Conservation (phyloP, 2,888 invertebrate genomes). For the Eilema depressum region DNA sequence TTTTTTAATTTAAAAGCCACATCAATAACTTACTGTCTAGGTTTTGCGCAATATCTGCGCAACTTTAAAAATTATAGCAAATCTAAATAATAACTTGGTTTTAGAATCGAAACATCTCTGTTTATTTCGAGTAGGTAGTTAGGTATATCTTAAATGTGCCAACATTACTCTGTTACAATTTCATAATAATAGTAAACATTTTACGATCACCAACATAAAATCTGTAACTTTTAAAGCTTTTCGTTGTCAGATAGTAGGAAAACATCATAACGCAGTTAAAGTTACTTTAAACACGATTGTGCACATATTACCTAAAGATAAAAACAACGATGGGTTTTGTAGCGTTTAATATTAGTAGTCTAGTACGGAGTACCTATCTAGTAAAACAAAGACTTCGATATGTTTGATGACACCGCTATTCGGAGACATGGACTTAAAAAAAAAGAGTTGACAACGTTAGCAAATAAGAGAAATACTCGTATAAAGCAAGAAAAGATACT, state of each 20-base stretch:
- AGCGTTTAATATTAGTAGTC: not conserved
- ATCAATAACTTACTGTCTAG: not conserved
- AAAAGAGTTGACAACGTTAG: no score
- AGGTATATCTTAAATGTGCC: not conserved
- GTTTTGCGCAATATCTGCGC: not conserved
- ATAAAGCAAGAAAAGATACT: not conserved
- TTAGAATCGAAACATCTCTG: not conserved
- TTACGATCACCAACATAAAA: constrained; percentile 5
- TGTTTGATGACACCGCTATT: no score
- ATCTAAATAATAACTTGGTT: not conserved
- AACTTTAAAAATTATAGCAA: not conserved
- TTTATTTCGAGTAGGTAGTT: not conserved
- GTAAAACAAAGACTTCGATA: not conserved
- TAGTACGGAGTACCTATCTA: no score
- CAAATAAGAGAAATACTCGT: not conserved
- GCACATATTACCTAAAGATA: not conserved
- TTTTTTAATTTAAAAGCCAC: not conserved
- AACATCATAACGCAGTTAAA: not conserved
- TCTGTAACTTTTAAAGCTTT: constrained; percentile 5
- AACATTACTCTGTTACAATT: not conserved
- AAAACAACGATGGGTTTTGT: not conserved
- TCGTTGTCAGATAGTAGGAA: constrained; percentile 1
- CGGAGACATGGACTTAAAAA: no score
- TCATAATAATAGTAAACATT: not conserved
- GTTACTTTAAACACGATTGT: not conserved